These are phyloP conservation scores for Rhyacichthys aspro DNA, from an alignment of 2,797 vertebrate species.

Conservation along the genomic window DNA sequence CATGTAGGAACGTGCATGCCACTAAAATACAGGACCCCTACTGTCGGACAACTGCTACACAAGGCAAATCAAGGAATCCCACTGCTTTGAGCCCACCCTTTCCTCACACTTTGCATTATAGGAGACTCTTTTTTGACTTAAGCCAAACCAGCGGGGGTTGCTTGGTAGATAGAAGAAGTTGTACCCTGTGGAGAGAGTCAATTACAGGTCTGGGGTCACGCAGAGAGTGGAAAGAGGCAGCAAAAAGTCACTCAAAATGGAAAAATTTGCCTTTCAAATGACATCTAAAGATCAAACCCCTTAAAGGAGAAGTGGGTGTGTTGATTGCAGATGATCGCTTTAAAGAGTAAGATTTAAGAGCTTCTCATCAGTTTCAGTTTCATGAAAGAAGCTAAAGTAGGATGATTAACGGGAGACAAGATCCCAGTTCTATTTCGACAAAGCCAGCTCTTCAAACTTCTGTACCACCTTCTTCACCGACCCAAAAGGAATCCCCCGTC, in stretches of 20 bases:
- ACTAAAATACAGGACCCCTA: constrained; percentile 51
- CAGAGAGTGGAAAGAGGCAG: constrained; percentile 55
- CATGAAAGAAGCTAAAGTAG: too few species aligned
- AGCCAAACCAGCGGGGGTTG: constrained; percentile 60
- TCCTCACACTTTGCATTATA: constrained; percentile 62
- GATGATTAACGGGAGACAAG: constrained; percentile 55
- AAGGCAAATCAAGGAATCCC: constrained; percentile 55
- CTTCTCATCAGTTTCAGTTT: too few species aligned
- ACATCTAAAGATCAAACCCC: constrained; percentile 57
- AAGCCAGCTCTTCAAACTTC: constrained; percentile 72
- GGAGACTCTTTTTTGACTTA: constrained; percentile 36
- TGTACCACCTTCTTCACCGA: constrained; percentile 67
- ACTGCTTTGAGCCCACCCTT: constrained; percentile 58
- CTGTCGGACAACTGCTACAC: constrained; percentile 56
- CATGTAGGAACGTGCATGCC: constrained; percentile 24
- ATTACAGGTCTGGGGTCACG: constrained; percentile 65
- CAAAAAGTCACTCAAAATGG: constrained; percentile 49
- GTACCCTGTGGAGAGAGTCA: constrained; percentile 69
- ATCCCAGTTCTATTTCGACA: constrained; percentile 59
- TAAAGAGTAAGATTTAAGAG: constrained; percentile 24
- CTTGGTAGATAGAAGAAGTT: constrained; percentile 57
- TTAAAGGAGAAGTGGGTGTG: constrained; percentile 30
- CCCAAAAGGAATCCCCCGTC: constrained; percentile 55
- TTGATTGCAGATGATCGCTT: constrained; percentile 19
- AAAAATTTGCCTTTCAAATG: constrained; percentile 75